Evolutionary conservation across 1,140 invertebrate genomes (phyloP).

Genomic region (Apis cerana): DNA sequence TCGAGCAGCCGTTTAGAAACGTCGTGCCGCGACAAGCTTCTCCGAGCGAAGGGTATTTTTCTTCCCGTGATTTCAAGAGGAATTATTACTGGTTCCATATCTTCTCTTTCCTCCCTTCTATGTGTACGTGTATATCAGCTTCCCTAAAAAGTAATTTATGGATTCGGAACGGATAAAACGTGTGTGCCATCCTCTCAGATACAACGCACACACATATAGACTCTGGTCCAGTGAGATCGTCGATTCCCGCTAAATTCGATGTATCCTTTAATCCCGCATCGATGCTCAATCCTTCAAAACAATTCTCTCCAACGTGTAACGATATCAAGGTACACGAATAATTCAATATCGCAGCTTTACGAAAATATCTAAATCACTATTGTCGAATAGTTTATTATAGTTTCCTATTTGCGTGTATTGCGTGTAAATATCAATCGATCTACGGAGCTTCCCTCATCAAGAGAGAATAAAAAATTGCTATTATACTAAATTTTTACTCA

Average conservation of each 20-base stretch:
- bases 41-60: constrained; percentile 47
- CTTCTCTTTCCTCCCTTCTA: no score
- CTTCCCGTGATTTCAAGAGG: constrained; percentile 33
- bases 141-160: constrained; percentile 51
- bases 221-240: not conserved
- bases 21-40: constrained; percentile 38
- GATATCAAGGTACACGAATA: no score
- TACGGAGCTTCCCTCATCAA: no score
- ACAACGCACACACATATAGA: not conserved
- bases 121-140: not conserved
- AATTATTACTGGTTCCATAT: constrained; percentile 55
- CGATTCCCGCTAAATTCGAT: constrained; percentile 15
- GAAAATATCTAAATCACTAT: no score
- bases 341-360: no score
- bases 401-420: no score
- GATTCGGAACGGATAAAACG: constrained; percentile 40
- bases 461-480: no score
- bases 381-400: no score
- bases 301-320: no score
- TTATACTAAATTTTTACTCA: no score
- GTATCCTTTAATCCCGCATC: constrained; percentile 8
- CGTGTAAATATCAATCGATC: no score
- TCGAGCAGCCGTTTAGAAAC: constrained; percentile 22
- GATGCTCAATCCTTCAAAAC: no score
- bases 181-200: constrained; percentile 25